Evolutionary conservation across 2,888 invertebrate genomes (phyloP).

Genomic region (Chloroclystis v-ata): DNA sequence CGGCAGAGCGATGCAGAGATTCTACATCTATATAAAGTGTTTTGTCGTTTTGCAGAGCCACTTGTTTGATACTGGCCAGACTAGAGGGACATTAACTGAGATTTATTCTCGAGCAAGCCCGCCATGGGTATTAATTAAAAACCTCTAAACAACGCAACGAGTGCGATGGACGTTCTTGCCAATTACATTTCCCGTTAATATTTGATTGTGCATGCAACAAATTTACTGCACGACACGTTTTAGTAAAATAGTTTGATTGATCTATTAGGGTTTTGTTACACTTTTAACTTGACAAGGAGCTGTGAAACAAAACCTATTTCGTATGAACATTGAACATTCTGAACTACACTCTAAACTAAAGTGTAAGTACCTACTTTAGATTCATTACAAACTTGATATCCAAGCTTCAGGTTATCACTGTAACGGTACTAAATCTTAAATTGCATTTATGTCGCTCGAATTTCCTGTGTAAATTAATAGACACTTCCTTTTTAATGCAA

Average conservation of each 20-base stretch:
- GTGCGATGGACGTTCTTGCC: conserved; percentile 48
- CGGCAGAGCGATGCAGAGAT: not conserved
- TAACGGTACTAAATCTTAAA: conserved; percentile 1
- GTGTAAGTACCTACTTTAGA: too few species aligned
- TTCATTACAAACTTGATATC: too few species aligned
- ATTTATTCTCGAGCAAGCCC: conserved; percentile 60
- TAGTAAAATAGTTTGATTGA: too few species aligned
- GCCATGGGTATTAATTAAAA: conserved; percentile 71
- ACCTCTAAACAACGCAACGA: conserved; percentile 54
- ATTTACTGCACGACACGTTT: too few species aligned
- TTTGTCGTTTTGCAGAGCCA: conserved; percentile 2
- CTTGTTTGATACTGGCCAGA: conserved; percentile 41
- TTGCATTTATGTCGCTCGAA: conserved; percentile 13
- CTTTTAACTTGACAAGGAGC: too few species aligned
- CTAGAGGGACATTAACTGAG: conserved; percentile 73
- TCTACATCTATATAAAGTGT: not conserved
- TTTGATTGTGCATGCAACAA: conserved; percentile 13
- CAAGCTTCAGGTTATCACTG: too few species aligned
- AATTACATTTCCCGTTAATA: conserved; percentile 35
- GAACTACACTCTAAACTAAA: too few species aligned
- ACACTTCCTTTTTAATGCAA: conserved; percentile 32
- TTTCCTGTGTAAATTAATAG: conserved; percentile 19
- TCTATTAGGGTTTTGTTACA: too few species aligned
- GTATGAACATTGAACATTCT: too few species aligned
- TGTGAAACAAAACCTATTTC: too few species aligned